Base-by-base conservation (phyloP, 1,140 invertebrate genomes). In the Cydia splendana region DNA sequence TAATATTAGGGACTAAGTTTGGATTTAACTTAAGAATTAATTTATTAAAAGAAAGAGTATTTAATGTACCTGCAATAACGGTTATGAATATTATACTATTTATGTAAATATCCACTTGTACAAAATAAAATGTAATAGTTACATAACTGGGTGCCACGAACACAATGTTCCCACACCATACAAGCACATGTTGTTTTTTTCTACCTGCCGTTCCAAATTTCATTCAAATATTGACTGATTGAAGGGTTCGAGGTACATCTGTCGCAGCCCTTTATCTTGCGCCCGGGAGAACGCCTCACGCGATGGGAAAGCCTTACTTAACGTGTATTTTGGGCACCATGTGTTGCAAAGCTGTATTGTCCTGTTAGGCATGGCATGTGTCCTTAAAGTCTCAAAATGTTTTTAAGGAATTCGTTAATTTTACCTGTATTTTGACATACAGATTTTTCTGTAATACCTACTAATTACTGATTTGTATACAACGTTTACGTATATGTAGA, bases 191-290 rank as follows among this genome's bases (percentile, higher is more conserved):
- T 79, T 87, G 75, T 51, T 84, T 84, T 86, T 81, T 79, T 77
- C 57, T 81, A 79, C 79, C 77, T 82, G 78, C 51, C 74, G 69
- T 78, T 80, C 77, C 81, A 81, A 85, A 78, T 77, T 18, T 69
- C 80, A 88, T 90, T 88, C 90, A 91, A 91, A 91, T 90, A 91
- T 89, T 89, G 90, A 88, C 87, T 91, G 89, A 91, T 91, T 91
- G 88, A 91, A 90, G 90, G 90, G 88, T 90, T 87, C 81, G 76
- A 77, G 82, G 82, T 87, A 86, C 89, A 91, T 90, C 88, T 91
- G 90, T 88, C 87, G 83, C 77, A 79, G 81, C 81, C 79, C 81
- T 84, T 83, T 71, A 71, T 38, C 34, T 71, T 79, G 78, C 57
- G 65, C 73, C 20, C 9, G 73, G 76, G 88, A 84, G 88, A 90